A percentile compares a stretch with the other conserved stretches of the same genome.
Evolutionary conservation across 2,888 invertebrate genomes (phyloP).

Genomic region (Ptychoptera albimana): DNA sequence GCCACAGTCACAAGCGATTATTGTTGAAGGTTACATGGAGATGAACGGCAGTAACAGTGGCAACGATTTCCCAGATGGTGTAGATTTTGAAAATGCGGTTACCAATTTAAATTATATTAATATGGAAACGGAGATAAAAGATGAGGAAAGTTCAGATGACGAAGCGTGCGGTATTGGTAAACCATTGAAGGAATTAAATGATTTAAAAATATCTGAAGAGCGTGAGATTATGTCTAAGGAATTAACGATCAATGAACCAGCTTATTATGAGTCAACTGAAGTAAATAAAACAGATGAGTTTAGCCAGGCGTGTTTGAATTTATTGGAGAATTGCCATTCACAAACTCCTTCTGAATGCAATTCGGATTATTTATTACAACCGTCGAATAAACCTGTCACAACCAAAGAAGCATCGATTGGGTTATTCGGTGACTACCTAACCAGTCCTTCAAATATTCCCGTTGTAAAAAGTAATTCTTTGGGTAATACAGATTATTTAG

Average conservation of each 20-base stretch:
- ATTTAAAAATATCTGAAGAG: conserved; percentile 18
- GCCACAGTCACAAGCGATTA: conserved; percentile 33
- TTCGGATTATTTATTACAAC: conserved; percentile 41
- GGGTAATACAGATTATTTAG: conserved; percentile 8
- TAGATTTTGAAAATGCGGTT: conserved; percentile 22
- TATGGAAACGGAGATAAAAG: conserved; percentile 19
- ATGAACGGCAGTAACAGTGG: conserved; percentile 27
- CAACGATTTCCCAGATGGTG: conserved; percentile 15
- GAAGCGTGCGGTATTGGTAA: conserved; percentile 14
- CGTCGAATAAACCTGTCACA: conserved; percentile 43
- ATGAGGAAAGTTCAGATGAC: conserved; percentile 1
- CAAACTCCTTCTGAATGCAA: conserved; percentile 15
- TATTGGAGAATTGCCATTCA: conserved; percentile 22
- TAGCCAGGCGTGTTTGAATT: conserved; percentile 28
- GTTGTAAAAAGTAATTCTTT: conserved; percentile 16
- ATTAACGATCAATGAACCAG: conserved; percentile 27
- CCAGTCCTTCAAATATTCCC: conserved; percentile 28
- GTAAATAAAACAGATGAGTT: conserved; percentile 27
- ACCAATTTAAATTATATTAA: conserved; percentile 28
- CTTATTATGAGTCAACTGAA: conserved; percentile 28
- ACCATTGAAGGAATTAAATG: conserved; percentile 22
- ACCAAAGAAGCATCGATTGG: no score
- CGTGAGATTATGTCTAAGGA: conserved; percentile 25
- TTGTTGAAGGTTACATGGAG: conserved; percentile 29
- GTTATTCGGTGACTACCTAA: conserved; percentile 24